phyloP scores from a whole-genome alignment of 2,888 invertebrate genomes.

The Drosophila rubida region DNA sequence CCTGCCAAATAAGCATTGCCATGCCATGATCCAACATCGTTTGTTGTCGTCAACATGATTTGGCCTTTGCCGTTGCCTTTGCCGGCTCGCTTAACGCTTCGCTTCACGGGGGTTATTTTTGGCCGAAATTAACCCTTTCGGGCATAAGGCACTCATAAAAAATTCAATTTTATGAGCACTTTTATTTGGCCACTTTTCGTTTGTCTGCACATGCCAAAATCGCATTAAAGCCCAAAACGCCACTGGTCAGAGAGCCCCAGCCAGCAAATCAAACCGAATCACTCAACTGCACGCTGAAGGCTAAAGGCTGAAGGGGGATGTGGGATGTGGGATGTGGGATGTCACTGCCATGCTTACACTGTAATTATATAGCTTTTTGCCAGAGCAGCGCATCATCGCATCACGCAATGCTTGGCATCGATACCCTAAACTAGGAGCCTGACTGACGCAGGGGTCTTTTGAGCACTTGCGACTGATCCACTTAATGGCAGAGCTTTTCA shows the following conservation, averaged over 20 bases:
- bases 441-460: constrained; percentile 1
- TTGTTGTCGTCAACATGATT: constrained; percentile 46
- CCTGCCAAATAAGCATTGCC: constrained; percentile 4
- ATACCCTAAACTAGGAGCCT: constrained; percentile 12
- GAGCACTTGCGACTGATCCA: constrained; percentile 6
- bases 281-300: constrained; percentile 26
- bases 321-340: constrained; percentile 17
- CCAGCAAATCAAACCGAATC: constrained; percentile 41
- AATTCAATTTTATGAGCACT: constrained; percentile 79
- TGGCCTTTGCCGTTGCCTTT: constrained; percentile 44
- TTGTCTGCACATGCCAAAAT: constrained; percentile 67
- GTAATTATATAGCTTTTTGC: constrained; percentile 45
- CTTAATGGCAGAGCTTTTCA: constrained; percentile 1
- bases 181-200: constrained; percentile 72
- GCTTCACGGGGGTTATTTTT: constrained; percentile 50
- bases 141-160: constrained; percentile 71
- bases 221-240: constrained; percentile 50
- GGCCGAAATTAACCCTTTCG: constrained; percentile 71
- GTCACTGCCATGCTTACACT: constrained; percentile 31
- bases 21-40: constrained; percentile 20
- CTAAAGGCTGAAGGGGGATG: neutral
- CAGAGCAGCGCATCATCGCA: neutral
- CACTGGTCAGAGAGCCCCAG: constrained; percentile 41
- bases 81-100: constrained; percentile 42
- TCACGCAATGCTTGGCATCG: constrained; percentile 30